Evolutionary conservation across 2,888 invertebrate genomes (phyloP), one percentile per base, ranked within the genome.

Genomic region (Himalopsyche anomala): DNA sequence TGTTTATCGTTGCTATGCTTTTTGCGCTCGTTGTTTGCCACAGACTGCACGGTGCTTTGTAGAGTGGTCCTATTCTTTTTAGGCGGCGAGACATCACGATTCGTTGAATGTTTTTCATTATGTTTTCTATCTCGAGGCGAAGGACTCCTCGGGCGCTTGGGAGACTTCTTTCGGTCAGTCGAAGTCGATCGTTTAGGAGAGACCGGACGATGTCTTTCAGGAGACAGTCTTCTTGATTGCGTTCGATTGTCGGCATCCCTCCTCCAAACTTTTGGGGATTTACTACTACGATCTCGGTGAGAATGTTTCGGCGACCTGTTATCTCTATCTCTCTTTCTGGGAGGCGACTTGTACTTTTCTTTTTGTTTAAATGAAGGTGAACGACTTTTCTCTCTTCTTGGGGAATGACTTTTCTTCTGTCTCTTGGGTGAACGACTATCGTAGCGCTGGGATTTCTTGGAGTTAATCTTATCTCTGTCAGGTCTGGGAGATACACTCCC

Each of bases 301-400:
- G 86, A 84, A 81, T 85, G 89, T 84, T 89, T 89, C 6, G 90
- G 89, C 82, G 89, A 89, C 85, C 89, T 90, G 62, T 90, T 90
- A 17, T 89, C 89, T 86, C 88, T 89, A 2, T 90, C 91, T 83
- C 90, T 90, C 87, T 89, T 91, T 69, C 88, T 89, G 88, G 89
- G 89, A 2, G 89, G 89, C 38, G 87, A 85, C 28, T 79, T 56
- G 45, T 82, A 81, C 40, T 8, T 91, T 90, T 84, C 90, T 90
- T 80, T 89, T 89, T 86, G 89, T 89, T 90, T 90, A 51, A 90
- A 89, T 5, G 90, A 90, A 0, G 90, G 90, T 11, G 91, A 91
- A 82, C 90, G 90, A 86, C 90, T 90, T 84, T 89, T 89, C 17
- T 89, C 80, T 86, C 90, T 90, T 79, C 85, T 88, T 89, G 17